These are phyloP conservation scores for Sinhomidia bicolor DNA, from an alignment of 2,888 invertebrate species.

Conservation along the genomic window DNA sequence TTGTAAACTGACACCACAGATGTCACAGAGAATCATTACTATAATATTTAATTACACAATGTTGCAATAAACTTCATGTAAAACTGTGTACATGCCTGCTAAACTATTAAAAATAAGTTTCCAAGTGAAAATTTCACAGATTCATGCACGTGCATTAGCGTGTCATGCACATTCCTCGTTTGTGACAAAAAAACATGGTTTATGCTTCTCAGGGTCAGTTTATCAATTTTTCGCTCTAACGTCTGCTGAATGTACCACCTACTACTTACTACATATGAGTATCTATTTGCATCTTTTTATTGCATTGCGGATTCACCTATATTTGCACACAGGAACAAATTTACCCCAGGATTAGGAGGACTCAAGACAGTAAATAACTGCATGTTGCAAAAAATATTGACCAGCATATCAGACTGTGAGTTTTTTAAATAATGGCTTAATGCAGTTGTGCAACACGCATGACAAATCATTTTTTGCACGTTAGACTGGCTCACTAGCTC, in stretches of 20 bases:
- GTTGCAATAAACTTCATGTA: neutral
- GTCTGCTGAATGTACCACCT: slow-evolving; percentile 33
- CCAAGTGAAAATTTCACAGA: slow-evolving; percentile 51
- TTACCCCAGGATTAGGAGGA: no score
- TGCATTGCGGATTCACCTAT: slow-evolving; percentile 36
- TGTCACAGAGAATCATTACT: neutral
- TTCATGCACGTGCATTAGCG: slow-evolving; percentile 49
- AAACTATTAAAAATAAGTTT: no score
- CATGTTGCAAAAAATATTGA: neutral
- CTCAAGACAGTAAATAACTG: neutral
- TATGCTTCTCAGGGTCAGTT: slow-evolving; percentile 65
- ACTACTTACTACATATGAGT: neutral
- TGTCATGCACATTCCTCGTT: slow-evolving; percentile 61
- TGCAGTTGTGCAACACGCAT: neutral
- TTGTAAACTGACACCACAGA: neutral
- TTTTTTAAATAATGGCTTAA: neutral
- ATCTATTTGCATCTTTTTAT: neutral
- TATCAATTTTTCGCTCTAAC: slow-evolving; percentile 60
- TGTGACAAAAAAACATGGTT: slow-evolving; percentile 63
- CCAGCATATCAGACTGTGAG: neutral
- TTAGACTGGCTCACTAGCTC: neutral
- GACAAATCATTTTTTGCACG: neutral
- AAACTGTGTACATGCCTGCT: neutral
- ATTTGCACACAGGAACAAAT: slow-evolving; percentile 43
- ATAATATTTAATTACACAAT: neutral